Evolutionary conservation across 2,797 vertebrate species (phyloP), one percentile per base, ranked within the genome.

Genomic region (Crenuchus spilurus): DNA sequence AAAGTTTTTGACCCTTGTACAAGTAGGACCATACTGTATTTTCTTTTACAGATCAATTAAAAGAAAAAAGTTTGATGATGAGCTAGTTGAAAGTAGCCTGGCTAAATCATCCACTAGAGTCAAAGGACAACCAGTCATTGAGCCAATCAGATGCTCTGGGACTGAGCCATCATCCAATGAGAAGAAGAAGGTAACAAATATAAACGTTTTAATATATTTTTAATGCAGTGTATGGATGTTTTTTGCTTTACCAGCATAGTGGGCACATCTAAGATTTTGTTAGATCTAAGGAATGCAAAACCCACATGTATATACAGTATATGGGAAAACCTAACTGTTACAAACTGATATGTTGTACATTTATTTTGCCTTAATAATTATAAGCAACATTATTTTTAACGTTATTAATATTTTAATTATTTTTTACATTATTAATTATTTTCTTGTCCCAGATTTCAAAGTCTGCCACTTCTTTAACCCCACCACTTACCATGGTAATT

Each of bases 11-110:
- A 30, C 9, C 2, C 10, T 30, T 28, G 10, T 18, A 14, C 6
- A 1, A 60, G 0, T 37, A 1, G 48, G 10, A 8, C n/a, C 3
- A 6, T 66, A 1, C 1, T 48, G 0, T 33, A 6, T 26, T 41
- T 39, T 72, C 22, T 51, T 20, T 66, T 42, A 14, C 71, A 99
- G 97, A 83, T 99, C 97, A 79, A 99, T 98, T 87, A 99, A 99
- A 83, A 89, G 97, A 81, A 98, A 96, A 89, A 99, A 99, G 83
- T 99, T 99, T 82, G 97, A 99, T 9, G 97, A 98, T 86, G 97
- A 98, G 80, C 86, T 99, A 78, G 97, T 99, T 74, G 97, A 99
- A 87, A 98, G 96, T 89, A 98, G 96, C 83, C 91, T 99, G 10
- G 97, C 96, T n/a, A 99, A 99, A 76, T 96, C 97, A 1, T 96